These are phyloP conservation scores for Lanistes nyassanus DNA, from an alignment of 1,140 invertebrate genomes.

Conservation along the genomic window DNA sequence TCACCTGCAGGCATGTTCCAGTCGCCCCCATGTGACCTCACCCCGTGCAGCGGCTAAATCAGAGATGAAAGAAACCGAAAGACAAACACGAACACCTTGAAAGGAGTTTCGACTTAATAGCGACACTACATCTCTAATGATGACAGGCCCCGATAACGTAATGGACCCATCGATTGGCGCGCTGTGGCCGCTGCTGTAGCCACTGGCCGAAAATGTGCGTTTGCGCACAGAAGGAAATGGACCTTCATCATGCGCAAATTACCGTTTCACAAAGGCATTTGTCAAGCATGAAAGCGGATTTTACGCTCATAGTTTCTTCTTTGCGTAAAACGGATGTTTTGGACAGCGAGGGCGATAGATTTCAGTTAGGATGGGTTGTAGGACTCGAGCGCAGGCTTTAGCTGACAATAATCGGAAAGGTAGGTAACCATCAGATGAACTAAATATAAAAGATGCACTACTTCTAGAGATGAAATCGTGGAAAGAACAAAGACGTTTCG, in stretches of 20 bases:
- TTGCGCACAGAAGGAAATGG: too few relatives aligned
- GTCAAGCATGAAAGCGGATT: neutral
- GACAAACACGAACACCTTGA: constrained; percentile 12
- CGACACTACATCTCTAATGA: neutral
- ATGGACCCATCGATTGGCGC: neutral
- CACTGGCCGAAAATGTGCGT: neutral
- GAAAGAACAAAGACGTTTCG: too few relatives aligned
- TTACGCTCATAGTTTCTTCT: neutral
- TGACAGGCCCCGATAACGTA: neutral
- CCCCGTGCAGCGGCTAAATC: constrained; percentile 8
- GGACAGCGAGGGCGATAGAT: too few relatives aligned
- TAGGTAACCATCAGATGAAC: too few relatives aligned
- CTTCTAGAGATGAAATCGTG: too few relatives aligned
- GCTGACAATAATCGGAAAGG: too few relatives aligned
- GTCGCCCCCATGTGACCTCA: neutral
- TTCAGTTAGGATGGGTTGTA: too few relatives aligned
- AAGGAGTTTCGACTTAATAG: neutral
- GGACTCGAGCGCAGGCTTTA: too few relatives aligned
- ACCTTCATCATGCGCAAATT: too few relatives aligned
- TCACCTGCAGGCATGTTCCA: neutral
- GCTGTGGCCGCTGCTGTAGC: neutral
- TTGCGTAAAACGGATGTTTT: too few relatives aligned
- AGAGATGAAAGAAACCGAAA: constrained; percentile 17
- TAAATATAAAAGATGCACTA: too few relatives aligned
- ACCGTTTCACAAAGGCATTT: neutral